These are phyloP conservation scores for Prorops nasuta DNA, from an alignment of 1,140 invertebrate species.

Conservation along the genomic window DNA sequence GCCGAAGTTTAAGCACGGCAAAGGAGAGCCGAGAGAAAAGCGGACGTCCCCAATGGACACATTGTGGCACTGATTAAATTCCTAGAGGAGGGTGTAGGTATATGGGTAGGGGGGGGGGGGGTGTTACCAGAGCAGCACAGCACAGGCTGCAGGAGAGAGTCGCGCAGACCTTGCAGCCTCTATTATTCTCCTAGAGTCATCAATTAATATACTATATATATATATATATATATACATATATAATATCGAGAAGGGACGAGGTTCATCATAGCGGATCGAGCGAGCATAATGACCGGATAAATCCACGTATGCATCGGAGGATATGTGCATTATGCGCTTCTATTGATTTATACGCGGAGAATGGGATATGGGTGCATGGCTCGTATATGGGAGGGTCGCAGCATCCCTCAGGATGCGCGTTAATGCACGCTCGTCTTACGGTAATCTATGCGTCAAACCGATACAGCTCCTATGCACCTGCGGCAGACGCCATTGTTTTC, in stretches of 20 bases:
- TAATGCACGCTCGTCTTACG: constrained; percentile 29
- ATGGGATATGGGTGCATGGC: constrained; percentile 14
- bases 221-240: background rate
- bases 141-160: too few species aligned
- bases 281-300: constrained; percentile 22
- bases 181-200: too few species aligned
- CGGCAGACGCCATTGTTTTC: constrained; percentile 30
- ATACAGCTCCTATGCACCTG: constrained; percentile 15
- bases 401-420: constrained; percentile 18
- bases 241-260: background rate
- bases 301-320: constrained; percentile 18
- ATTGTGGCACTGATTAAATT: too few species aligned
- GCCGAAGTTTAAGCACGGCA: too few species aligned
- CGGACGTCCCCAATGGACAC: too few species aligned
- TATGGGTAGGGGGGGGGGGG: too few species aligned
- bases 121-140: too few species aligned
- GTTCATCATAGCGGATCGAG: background rate
- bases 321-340: constrained; percentile 24
- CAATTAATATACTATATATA: too few species aligned
- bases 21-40: too few species aligned
- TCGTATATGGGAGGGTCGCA: constrained; percentile 3
- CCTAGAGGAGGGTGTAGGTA: too few species aligned
- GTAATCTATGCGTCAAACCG: constrained; percentile 29
- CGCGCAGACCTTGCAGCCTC: too few species aligned
- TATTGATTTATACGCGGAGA: constrained; percentile 26